These are phyloP conservation scores for Zosterops pallidus DNA, from an alignment of 2,113 vertebrate species.

Conservation along the genomic window DNA sequence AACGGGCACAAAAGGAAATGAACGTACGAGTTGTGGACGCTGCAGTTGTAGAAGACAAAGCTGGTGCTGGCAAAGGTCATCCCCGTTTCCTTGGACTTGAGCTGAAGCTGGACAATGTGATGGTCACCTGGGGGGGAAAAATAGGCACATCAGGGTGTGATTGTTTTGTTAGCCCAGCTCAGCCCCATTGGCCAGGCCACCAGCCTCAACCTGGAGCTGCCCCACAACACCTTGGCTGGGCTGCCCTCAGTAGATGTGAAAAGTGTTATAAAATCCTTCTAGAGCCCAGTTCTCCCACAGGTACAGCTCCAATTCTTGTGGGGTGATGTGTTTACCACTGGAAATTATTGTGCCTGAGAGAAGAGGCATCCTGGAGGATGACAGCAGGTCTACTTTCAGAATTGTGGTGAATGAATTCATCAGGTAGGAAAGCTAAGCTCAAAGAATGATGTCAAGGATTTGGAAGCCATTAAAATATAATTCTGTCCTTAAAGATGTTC, in stretches of 20 bases:
- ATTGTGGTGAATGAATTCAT: background rate
- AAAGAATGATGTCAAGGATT: background rate
- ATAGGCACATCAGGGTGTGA: background rate
- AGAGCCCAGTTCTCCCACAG: background rate
- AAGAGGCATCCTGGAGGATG: background rate
- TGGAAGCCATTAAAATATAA: background rate
- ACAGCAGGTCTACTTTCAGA: background rate
- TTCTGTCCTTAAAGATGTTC: background rate
- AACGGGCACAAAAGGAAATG: background rate
- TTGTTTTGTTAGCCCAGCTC: background rate
- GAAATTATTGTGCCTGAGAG: background rate
- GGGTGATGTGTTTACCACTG: background rate
- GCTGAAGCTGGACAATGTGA: slow-evolving; percentile 95
- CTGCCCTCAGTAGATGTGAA: background rate
- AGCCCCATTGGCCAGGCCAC: background rate
- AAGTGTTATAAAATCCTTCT: background rate
- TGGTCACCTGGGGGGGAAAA: slow-evolving; percentile 86
- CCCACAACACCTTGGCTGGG: background rate
- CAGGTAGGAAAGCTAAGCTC: background rate
- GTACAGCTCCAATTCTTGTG: accelerated
- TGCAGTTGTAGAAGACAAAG: slow-evolving; percentile 99
- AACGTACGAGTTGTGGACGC: slow-evolving; percentile 96
- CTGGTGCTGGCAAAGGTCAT: slow-evolving; percentile 96
- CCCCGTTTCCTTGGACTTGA: slow-evolving; percentile 97
- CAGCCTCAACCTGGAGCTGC: background rate